A percentile compares a stretch with the other conserved stretches of the same genome.
These are phyloP conservation scores for Bombus difficillimus DNA, from an alignment of 1,140 invertebrate species.

Conservation along the genomic window DNA sequence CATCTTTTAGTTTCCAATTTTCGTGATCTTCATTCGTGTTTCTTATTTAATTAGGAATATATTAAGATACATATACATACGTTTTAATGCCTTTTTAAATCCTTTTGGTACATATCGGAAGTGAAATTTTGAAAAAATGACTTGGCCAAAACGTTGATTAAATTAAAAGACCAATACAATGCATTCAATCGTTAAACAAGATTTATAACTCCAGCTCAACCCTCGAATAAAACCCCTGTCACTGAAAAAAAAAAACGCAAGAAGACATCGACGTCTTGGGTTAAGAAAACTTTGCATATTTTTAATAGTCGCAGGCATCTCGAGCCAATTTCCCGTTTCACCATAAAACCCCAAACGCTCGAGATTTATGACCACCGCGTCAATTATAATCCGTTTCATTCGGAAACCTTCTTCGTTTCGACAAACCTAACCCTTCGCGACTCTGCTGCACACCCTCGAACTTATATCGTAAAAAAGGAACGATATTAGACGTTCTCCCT, in stretches of 20 bases:
- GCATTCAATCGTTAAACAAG: not conserved
- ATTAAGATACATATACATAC: too few relatives aligned
- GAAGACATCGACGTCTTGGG: not conserved
- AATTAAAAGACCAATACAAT: too few relatives aligned
- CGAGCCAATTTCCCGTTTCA: slow-evolving; percentile 78
- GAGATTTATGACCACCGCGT: slow-evolving; percentile 80
- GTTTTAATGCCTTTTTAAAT: too few relatives aligned
- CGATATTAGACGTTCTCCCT: slow-evolving; percentile 76
- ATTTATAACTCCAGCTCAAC: not conserved
- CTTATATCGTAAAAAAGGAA: slow-evolving; percentile 80
- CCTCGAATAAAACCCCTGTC: not conserved
- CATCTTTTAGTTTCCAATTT: not conserved
- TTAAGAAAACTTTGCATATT: slow-evolving; percentile 39
- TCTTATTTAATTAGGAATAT: too few relatives aligned
- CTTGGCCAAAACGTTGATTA: too few relatives aligned
- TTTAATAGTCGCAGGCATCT: slow-evolving; percentile 66
- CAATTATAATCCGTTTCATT: slow-evolving; percentile 83
- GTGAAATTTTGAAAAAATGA: too few relatives aligned
- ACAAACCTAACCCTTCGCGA: slow-evolving; percentile 58
- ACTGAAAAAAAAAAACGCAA: not conserved
- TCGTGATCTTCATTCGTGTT: too few relatives aligned
- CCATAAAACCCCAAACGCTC: slow-evolving; percentile 80
- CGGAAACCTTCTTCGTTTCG: slow-evolving; percentile 57
- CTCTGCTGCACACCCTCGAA: slow-evolving; percentile 71
- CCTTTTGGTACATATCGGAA: too few relatives aligned